These are phyloP conservation scores for Bettongia penicillata DNA, from an alignment of 2,113 vertebrate genomes.

Conservation along the genomic window DNA sequence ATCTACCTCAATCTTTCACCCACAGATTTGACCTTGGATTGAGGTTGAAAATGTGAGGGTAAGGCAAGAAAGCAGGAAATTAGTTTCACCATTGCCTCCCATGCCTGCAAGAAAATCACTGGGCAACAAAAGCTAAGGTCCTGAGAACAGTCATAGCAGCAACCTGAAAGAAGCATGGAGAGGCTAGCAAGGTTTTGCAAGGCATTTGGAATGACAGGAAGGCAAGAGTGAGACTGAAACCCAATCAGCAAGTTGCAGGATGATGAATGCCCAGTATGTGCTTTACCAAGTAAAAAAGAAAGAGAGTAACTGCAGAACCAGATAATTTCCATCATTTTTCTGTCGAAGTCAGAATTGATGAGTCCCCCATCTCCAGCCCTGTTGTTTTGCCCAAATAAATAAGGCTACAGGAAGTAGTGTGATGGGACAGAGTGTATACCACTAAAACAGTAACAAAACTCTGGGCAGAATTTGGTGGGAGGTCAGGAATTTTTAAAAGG, in stretches of 20 bases:
- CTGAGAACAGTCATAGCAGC: neutral
- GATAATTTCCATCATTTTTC: constrained; percentile 74
- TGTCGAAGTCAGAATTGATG: constrained; percentile 65
- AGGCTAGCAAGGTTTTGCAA: neutral
- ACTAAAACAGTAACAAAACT: constrained; percentile 71
- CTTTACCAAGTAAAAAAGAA: constrained; percentile 56
- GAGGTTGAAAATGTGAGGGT: neutral
- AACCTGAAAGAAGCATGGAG: neutral
- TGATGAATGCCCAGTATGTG: constrained; percentile 48
- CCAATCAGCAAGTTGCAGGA: constrained; percentile 19
- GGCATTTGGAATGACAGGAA: constrained; percentile 22
- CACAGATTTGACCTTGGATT: neutral
- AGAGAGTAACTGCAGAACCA: constrained; percentile 63
- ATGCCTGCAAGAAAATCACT: neutral
- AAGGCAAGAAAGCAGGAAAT: neutral
- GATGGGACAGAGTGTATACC: constrained; percentile 60
- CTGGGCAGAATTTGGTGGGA: constrained; percentile 76
- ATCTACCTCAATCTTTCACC: neutral
- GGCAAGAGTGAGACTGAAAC: constrained; percentile 23
- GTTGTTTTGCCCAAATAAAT: constrained; percentile 80
- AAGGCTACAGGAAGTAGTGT: constrained; percentile 67
- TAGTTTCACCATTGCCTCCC: neutral
- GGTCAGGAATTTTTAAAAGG: constrained; percentile 84
- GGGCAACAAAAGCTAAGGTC: neutral
- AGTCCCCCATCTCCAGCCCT: constrained; percentile 60